phyloP scores from a whole-genome alignment of 2,113 vertebrate species.

The Notechis scutatus region DNA sequence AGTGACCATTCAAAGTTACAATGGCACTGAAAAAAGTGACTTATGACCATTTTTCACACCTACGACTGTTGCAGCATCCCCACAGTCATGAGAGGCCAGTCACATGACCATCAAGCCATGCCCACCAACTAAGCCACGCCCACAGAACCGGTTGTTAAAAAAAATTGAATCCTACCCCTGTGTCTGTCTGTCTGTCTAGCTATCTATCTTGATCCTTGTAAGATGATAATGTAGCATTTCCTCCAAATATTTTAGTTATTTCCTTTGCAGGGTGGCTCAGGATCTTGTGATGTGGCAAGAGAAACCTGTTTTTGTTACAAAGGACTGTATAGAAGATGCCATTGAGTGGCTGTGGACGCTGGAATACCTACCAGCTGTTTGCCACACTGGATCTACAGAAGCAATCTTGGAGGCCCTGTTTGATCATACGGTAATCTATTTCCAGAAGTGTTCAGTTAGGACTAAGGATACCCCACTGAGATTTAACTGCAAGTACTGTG shows the following conservation, averaged over 20 bases:
- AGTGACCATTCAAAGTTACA: too few relatives aligned
- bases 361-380: slow-evolving; percentile 44
- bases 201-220: neutral
- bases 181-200: too few relatives aligned
- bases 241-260: slow-evolving; percentile 33
- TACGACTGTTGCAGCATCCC: too few relatives aligned
- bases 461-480: slow-evolving; percentile 16
- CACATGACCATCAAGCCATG: too few relatives aligned
- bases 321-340: slow-evolving; percentile 63
- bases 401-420: slow-evolving; percentile 71
- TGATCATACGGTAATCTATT: slow-evolving; percentile 68
- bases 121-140: too few relatives aligned
- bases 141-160: too few relatives aligned
- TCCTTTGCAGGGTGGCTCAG: slow-evolving; percentile 63
- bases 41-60: too few relatives aligned
- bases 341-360: slow-evolving; percentile 65
- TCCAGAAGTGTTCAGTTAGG: slow-evolving; percentile 44
- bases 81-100: too few relatives aligned
- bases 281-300: slow-evolving; percentile 69
- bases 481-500: slow-evolving; percentile 16
- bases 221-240: slow-evolving; percentile 20
- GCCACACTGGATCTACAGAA: slow-evolving; percentile 37
- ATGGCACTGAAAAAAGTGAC: too few relatives aligned
- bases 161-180: too few relatives aligned
- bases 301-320: slow-evolving; percentile 53